These are phyloP conservation scores for Melanerpes formicivorus DNA, from an alignment of 2,113 vertebrate genomes.

Conservation along the genomic window DNA sequence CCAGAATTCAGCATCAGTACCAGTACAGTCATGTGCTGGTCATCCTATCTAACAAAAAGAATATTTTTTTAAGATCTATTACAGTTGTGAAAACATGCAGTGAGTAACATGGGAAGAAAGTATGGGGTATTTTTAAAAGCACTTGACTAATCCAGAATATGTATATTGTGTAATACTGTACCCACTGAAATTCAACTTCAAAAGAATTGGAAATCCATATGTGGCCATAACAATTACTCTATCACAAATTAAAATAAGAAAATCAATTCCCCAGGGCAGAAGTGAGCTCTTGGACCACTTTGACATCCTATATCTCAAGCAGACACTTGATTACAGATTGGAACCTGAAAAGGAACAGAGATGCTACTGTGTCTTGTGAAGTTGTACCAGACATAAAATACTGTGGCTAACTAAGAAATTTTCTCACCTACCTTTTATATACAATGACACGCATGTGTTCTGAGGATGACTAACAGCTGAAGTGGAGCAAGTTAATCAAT, in stretches of 20 bases:
- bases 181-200: background rate
- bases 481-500: background rate
- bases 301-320: conserved; percentile 3
- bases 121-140: background rate
- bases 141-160: background rate
- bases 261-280: background rate
- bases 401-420: background rate
- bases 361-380: background rate
- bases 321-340: conserved; percentile 22
- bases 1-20: background rate
- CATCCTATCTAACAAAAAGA: background rate
- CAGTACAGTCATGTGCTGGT: background rate
- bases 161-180: background rate
- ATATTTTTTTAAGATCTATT: conserved; percentile 6
- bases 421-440: background rate
- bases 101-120: background rate
- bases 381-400: background rate
- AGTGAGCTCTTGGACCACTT: background rate
- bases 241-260: background rate
- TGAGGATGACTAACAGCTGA: background rate
- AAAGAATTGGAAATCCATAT: conserved; percentile 37
- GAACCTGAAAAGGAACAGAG: background rate
- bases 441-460: background rate
- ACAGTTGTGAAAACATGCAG: conserved; percentile 52
- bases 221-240: background rate